Percentiles rank a stretch among this genome's conserved stretches.
phyloP scores from a whole-genome alignment of 2,888 invertebrate species.

The Ectemnius continuus region DNA sequence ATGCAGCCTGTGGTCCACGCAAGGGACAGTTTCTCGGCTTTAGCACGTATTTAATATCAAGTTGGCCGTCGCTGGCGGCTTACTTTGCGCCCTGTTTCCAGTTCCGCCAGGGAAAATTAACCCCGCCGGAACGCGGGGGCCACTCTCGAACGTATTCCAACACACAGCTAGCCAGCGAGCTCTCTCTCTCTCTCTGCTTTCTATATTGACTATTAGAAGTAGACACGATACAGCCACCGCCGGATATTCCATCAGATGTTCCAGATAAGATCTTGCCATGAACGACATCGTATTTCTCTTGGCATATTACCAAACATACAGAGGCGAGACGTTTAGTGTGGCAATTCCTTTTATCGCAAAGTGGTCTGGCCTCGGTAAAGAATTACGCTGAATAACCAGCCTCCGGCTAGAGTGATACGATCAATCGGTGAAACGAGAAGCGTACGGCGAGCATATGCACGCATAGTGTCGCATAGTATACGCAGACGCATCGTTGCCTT shows the following conservation, averaged over 20 bases:
- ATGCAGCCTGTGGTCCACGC: constrained; percentile 18
- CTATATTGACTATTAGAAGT: no score
- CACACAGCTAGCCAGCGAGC: no score
- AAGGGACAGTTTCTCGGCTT: constrained; percentile 41
- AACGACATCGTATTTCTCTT: no score
- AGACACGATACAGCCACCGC: no score
- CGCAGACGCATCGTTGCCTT: constrained; percentile 24
- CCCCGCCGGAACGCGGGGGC: constrained; percentile 32
- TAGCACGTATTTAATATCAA: constrained; percentile 64
- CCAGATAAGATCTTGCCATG: no score
- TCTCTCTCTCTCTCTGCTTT: no score
- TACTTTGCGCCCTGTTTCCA: constrained; percentile 35
- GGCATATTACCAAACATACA: no score
- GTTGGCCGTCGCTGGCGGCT: constrained; percentile 42
- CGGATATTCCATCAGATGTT: no score
- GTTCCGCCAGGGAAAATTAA: constrained; percentile 48
- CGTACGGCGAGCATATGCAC: constrained; percentile 23
- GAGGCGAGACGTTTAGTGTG: no score
- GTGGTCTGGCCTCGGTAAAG: not conserved
- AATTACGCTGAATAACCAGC: constrained; percentile 17
- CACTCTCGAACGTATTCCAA: no score
- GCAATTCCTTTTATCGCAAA: no score
- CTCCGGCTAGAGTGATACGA: constrained; percentile 2
- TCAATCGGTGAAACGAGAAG: constrained; percentile 17
- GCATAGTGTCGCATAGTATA: constrained; percentile 31